Evolutionary conservation across 2,113 vertebrate species (phyloP), one percentile per base, ranked within the genome.

Genomic region (Eretmochelys imbricata): DNA sequence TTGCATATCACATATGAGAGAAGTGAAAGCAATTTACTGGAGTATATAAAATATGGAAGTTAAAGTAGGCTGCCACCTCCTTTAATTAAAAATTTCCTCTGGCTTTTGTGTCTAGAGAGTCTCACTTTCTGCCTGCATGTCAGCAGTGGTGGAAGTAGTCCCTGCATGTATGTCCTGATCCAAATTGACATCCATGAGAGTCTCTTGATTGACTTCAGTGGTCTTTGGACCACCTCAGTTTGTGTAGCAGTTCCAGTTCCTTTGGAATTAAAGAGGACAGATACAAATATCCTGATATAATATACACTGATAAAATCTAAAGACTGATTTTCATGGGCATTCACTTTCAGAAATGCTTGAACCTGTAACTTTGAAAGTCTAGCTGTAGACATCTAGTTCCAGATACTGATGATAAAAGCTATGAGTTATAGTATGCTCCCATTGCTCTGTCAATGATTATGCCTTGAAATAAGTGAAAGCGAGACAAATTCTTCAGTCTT

Each of bases 401-500:
- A 14, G 42, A 25, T 46, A n/a, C 17, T 69, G 72, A 12, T 42
- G 69, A 11, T 42, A 75, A 42, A 75, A 75, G 5, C 69, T 42
- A 72, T 72, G 42, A 25, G 5, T 46, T 76, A 20, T 46, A 76
- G 42, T 14, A 46, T 7, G 24, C 6, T 42, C 11, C 38, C 46
- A 31, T 14, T 19, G 31, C 19, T 69, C 35, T 8, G 35, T n/a
- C 31, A 76, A 25, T 46, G 20, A 25, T 24, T 76, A 46, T 46
- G 42, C 13, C 8, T 2, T 83, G 59, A 89, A 95, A 91, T 42
- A 84, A 80, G 51, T 35, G 35, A n/a, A 14, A 11, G 80, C 83
- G 11, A 9, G 1, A n/a, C 27, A 35, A 80, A 88, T 0, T 19
- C 0, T 19, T 2, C 42, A 85, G 0, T 27, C 48, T 31, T 27